phyloP scores from a whole-genome alignment of 2,113 vertebrate genomes.

The Delphinus delphis region DNA sequence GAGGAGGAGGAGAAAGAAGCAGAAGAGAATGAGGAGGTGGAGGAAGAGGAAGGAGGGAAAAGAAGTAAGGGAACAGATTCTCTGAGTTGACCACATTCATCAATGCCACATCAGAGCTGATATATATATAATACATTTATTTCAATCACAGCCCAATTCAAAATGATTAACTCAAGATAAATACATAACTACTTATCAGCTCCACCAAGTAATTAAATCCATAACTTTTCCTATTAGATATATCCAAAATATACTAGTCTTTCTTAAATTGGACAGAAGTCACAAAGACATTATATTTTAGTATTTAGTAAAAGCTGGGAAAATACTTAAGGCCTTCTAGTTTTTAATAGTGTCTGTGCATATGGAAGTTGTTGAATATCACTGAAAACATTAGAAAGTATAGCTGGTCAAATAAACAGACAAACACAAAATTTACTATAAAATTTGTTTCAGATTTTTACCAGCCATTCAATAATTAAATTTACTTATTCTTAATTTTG shows the following conservation, averaged over 20 bases:
- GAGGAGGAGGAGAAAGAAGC: no score
- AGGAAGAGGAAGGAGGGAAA: background rate
- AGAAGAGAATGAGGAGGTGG: background rate
- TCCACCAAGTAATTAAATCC: background rate
- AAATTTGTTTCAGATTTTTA: constrained; percentile 32
- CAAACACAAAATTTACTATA: background rate
- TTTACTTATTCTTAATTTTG: constrained; percentile 61
- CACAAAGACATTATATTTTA: background rate
- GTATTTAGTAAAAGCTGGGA: background rate
- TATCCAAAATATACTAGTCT: background rate
- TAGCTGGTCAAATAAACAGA: background rate
- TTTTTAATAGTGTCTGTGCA: background rate
- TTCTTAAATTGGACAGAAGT: background rate
- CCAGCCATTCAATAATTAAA: constrained; percentile 29
- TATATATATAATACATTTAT: background rate
- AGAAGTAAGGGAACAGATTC: background rate
- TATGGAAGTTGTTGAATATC: background rate
- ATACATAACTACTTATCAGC: background rate
- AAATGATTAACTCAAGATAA: background rate
- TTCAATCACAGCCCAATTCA: background rate
- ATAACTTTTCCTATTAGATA: background rate
- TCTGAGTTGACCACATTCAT: background rate
- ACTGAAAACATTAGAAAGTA: background rate
- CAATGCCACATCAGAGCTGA: background rate
- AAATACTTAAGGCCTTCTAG: background rate